Percentiles rank a stretch among this genome's conserved stretches.
Conservation (phyloP, 2,797 vertebrate genomes). For the Menidia menidia region DNA sequence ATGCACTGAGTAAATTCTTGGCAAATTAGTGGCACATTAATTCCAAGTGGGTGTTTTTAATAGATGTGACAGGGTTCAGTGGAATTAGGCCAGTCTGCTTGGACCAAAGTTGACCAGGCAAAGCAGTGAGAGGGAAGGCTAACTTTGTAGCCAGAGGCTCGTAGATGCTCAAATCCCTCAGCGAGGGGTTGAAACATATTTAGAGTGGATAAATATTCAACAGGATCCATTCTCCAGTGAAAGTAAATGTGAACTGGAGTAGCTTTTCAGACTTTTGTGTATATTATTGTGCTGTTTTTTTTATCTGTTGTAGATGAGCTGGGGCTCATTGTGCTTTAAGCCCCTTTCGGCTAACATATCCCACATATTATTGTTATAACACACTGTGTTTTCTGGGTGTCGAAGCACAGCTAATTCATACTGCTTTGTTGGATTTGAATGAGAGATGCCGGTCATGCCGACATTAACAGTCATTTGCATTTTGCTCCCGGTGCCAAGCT, state of each 20-base stretch:
- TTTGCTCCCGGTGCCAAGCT: conserved; percentile 51
- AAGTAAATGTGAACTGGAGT: not conserved
- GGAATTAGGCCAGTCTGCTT: conserved; percentile 46
- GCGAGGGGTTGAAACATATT: conserved; percentile 30
- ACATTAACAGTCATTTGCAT: conserved; percentile 71
- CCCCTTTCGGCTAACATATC: conserved; percentile 49
- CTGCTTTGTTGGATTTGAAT: conserved; percentile 61
- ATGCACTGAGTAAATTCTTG: conserved; percentile 39
- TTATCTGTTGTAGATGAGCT: conserved; percentile 11
- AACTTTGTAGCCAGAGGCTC: conserved; percentile 45
- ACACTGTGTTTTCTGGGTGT: conserved; percentile 33
- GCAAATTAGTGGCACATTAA: conserved; percentile 64
- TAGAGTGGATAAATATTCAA: not conserved
- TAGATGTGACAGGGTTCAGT: conserved; percentile 65
- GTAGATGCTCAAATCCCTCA: conserved; percentile 33
- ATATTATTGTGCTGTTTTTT: conserved; percentile 9
- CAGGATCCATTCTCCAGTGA: not conserved
- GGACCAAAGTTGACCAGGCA: conserved; percentile 36
- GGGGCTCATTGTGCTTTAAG: conserved; percentile 24
- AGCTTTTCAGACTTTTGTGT: not conserved
- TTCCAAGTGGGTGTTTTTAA: conserved; percentile 59
- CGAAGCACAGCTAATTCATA: conserved; percentile 62
- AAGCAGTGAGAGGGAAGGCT: conserved; percentile 20
- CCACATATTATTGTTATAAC: conserved; percentile 36
- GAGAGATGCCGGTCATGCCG: conserved; percentile 70